Evolutionary conservation across 1,140 invertebrate species (phyloP).

Genomic region (Nautilus pompilius): DNA sequence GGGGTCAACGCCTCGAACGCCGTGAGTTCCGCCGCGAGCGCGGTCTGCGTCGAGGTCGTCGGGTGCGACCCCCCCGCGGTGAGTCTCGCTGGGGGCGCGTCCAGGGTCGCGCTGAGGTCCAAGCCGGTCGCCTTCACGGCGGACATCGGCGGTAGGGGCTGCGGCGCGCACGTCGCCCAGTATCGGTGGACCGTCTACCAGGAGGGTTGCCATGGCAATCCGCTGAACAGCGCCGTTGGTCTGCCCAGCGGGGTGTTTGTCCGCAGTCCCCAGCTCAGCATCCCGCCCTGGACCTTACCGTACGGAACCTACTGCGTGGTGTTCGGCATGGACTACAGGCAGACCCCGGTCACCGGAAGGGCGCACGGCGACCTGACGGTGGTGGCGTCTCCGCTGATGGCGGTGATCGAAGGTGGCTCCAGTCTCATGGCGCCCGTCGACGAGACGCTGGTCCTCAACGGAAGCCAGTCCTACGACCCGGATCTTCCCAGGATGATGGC

Average conservation of each 20-base stretch:
- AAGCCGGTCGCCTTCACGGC: conserved; percentile 25
- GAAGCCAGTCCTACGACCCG: conserved; percentile 32
- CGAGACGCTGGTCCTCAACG: conserved; percentile 21
- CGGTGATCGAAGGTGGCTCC: conserved; percentile 31
- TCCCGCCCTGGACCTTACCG: conserved; percentile 9
- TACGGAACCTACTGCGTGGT: conserved; percentile 29
- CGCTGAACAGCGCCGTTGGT: conserved; percentile 1
- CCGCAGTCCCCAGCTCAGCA: conserved; percentile 10
- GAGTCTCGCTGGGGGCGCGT: conserved; percentile 10
- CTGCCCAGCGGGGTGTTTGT: conserved; percentile 11
- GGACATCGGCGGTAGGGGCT: conserved; percentile 21
- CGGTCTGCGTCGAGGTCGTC: conserved; percentile 26
- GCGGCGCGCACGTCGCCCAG: conserved; percentile 22
- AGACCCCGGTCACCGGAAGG: conserved; percentile 26
- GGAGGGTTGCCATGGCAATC: conserved; percentile 9
- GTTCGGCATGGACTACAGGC: conserved; percentile 22
- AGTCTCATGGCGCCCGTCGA: conserved; percentile 7
- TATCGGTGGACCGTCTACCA: conserved; percentile 32
- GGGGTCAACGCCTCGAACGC: conserved; percentile 22
- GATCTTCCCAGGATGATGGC: conserved; percentile 13
- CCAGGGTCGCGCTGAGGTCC: conserved; percentile 19
- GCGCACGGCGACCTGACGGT: conserved; percentile 26
- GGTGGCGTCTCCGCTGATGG: conserved; percentile 19
- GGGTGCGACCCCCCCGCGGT: conserved; percentile 26
- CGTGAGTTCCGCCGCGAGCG: conserved; percentile 15